Base-by-base conservation (phyloP, 1,140 invertebrate species). In the Paracyclopina nana region DNA sequence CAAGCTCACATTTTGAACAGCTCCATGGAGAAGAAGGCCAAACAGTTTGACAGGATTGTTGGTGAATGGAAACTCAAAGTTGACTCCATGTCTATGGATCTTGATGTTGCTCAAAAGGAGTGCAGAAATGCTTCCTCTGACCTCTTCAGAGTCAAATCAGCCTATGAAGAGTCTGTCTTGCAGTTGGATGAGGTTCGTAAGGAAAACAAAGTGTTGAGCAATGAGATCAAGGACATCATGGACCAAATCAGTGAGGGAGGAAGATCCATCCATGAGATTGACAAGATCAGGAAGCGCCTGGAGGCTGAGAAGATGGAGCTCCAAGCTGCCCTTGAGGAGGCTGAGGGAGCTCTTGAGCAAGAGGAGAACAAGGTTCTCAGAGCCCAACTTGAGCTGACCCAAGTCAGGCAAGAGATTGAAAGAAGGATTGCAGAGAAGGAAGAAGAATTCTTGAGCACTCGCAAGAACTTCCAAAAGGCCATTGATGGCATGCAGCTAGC, bases 41-140 rank as follows among this genome's bases (percentile, higher is more conserved):
- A 96, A 54, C 63, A 63, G 54, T 95, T 98, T 72, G 94, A 98
- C 74, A 96, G 96, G 71, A 88, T 94, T 66, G 86, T 97, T 64
- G 79, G 84, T 56, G 94, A 99, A 80, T 98, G 94, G 92, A 95
- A 97, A 70, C 80, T 92, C 67, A 96, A 96, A 73, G 85, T 90
- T 61, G 87, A 69, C 50, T 71, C 73, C 57, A 60, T 75, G 20
- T 64, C 69, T 53, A 57, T 61, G 42, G 73, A 75, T 58, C 61
- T 74, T 20, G 73, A 75, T 28, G 28, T 46, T 11, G 12, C 31
- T 12, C 38, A 46, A 24, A 52, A 52, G 34, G 50, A 52, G 6
- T 46, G 31, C 18, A 18, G 70, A 26, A 63, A 65, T 52, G 63
- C 67, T 54, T 67, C 67, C 51, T 70, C 70, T 52, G 71, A 72